Conservation (phyloP, 2,888 invertebrate species). For the Oscheius sp. region DNA sequence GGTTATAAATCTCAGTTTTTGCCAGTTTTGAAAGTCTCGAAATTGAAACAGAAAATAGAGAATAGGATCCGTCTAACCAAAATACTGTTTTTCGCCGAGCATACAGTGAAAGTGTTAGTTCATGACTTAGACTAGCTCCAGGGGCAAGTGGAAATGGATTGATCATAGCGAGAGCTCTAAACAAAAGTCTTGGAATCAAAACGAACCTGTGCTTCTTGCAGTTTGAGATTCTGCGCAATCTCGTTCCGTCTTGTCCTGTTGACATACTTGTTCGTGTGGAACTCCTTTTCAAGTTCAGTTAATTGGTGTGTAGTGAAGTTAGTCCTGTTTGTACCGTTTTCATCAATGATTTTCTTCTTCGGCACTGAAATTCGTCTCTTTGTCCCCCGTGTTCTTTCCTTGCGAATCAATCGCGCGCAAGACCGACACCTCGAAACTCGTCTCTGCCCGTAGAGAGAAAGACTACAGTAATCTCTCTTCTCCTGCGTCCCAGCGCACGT, state of each 20-base stretch:
- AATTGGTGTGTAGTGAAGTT: conserved; percentile 99
- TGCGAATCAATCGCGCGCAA: conserved; percentile 6
- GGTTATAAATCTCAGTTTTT: too few species aligned
- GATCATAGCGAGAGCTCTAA: too few species aligned
- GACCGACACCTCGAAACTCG: conserved; percentile 25
- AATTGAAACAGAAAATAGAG: too few species aligned
- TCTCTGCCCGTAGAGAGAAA: background rate
- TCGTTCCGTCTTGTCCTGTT: conserved; percentile 95
- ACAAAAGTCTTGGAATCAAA: too few species aligned
- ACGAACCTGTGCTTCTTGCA: conserved; percentile 90
- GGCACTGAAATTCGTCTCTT: conserved; percentile 44
- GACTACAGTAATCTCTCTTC: conserved; percentile 34
- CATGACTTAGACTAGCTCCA: too few species aligned
- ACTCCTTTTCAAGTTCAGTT: conserved; percentile 98
- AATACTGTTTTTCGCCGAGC: too few species aligned
- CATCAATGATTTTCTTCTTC: conserved; percentile 59
- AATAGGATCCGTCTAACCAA: too few species aligned
- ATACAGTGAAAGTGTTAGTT: too few species aligned
- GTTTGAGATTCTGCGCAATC: conserved; percentile 92
- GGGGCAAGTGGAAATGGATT: too few species aligned
- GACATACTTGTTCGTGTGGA: conserved; percentile 98
- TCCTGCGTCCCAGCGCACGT: conserved; percentile 3
- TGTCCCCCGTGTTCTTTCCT: background rate
- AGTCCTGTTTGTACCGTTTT: conserved; percentile 79
- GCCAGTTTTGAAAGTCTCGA: too few species aligned